A percentile compares a stretch with the other conserved stretches of the same genome.
Evolutionary conservation across 2,888 invertebrate species (phyloP).

Genomic region (Deilephila porcellus): DNA sequence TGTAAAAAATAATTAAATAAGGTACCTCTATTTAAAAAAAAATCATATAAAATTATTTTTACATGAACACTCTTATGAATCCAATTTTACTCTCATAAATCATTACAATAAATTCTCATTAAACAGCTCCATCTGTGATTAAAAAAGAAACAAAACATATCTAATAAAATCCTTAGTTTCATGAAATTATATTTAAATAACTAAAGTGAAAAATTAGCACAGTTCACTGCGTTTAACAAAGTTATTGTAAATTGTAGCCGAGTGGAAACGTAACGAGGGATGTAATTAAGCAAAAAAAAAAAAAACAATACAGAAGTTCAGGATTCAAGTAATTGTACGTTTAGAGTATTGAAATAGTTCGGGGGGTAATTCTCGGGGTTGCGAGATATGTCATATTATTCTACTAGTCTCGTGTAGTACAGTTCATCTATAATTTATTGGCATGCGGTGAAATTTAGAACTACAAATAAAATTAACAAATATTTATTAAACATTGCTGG

Average conservation of each 20-base stretch:
- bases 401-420: neutral
- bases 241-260: conserved; percentile 12
- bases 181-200: conserved; percentile 2
- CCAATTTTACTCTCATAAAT: neutral
- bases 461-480: too few relatives aligned
- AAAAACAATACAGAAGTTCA: conserved; percentile 32
- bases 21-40: too few relatives aligned
- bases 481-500: too few relatives aligned
- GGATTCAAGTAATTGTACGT: conserved; percentile 31
- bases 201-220: conserved; percentile 37
- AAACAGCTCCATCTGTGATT: neutral
- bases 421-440: too few relatives aligned
- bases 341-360: conserved; percentile 14
- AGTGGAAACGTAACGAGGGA: conserved; percentile 12
- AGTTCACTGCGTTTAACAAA: conserved; percentile 33
- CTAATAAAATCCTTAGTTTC: neutral
- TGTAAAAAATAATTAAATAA: too few relatives aligned
- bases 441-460: too few relatives aligned
- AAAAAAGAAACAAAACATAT: neutral
- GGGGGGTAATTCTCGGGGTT: neutral
- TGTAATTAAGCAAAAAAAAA: conserved; percentile 31
- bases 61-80: too few relatives aligned
- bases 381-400: neutral
- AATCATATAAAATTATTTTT: too few relatives aligned
- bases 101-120: neutral